Evolutionary conservation across 1,140 invertebrate species (phyloP), one percentile per base, ranked within the genome.

Genomic region (Caenorhabditis elegans): DNA sequence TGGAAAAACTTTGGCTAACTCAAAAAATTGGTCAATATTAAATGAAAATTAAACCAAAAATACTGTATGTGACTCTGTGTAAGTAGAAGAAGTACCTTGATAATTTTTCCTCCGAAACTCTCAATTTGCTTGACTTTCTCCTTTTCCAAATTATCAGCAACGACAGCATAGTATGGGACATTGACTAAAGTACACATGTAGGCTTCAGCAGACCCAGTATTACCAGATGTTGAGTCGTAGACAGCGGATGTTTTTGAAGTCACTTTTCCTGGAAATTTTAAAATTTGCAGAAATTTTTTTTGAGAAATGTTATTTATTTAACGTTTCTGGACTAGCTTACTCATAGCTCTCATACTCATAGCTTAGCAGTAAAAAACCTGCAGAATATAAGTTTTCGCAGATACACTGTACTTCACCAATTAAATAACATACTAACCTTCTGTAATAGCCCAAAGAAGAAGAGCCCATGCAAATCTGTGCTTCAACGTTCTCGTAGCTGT

Each of bases 201-300:
- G 13, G 86, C 86, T 46, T 87, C 83, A 36, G 85, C 76, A n/a
- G 85, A 76, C 3, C 86, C 86, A 19, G 86, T 87, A 78, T 87
- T 87, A 19, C 86, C 86, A 78, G 78, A 82, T 22, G 86, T 86
- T 5, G 86, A 87, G 39, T 87, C 86, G 55, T 87, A 87, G 34
- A 87, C 76, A 1, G 76, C 83, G 17, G 86, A 86, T 31, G 85
- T 83, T n/a, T 47, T 36, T 15, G 26, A 86, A 48, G 34, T 84
- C 19, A 49, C 46, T 48, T 43, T 80, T 49, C 39, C 34, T 53
- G 36, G 11, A 43, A 48, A 48, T 76, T 28, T 31, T 48, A 47
- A 51, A 24, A 11, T 17, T n/a, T n/a, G n/a, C n/a, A n/a, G n/a
- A n/a, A n/a, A n/a, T n/a, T n/a, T n/a, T n/a, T n/a, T n/a, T n/a